Percentiles rank a stretch among this genome's conserved stretches.
phyloP scores from a whole-genome alignment of 1,140 invertebrate species.

The Manduca sexta region DNA sequence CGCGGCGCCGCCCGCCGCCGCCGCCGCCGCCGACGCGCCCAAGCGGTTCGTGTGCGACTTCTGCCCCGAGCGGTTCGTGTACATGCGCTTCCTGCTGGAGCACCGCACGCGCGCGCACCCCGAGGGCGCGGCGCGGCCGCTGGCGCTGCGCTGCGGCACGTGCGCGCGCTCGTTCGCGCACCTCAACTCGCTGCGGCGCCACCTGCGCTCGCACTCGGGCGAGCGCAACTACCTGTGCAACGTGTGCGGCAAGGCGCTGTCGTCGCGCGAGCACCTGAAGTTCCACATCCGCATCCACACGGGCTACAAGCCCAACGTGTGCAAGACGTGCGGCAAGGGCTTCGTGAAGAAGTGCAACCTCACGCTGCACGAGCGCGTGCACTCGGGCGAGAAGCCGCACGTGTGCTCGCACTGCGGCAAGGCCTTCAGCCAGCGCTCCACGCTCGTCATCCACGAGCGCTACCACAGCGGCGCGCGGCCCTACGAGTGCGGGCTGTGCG shows the following conservation, averaged over 20 bases:
- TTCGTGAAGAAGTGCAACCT: slow-evolving; percentile 78
- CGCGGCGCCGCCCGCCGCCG: slow-evolving; percentile 45
- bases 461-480: slow-evolving; percentile 86
- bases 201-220: slow-evolving; percentile 76
- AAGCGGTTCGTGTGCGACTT: slow-evolving; percentile 64
- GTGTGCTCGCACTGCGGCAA: slow-evolving; percentile 81
- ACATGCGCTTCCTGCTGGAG: slow-evolving; percentile 58
- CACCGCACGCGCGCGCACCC: slow-evolving; percentile 58
- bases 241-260: slow-evolving; percentile 86
- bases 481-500: slow-evolving; percentile 81
- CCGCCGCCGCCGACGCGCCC: slow-evolving; percentile 13
- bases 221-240: slow-evolving; percentile 78
- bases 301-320: slow-evolving; percentile 82
- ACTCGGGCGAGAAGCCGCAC: slow-evolving; percentile 79
- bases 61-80: slow-evolving; percentile 61
- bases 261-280: slow-evolving; percentile 80
- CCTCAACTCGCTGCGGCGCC: slow-evolving; percentile 74
- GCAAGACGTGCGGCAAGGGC: slow-evolving; percentile 76
- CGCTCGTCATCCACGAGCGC: slow-evolving; percentile 83
- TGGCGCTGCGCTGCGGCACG: slow-evolving; percentile 59
- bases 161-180: slow-evolving; percentile 70
- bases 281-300: slow-evolving; percentile 82
- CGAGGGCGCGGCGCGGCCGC: slow-evolving; percentile 38
- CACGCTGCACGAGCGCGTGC: slow-evolving; percentile 76
- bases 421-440: slow-evolving; percentile 85